Evolutionary conservation across 2,888 invertebrate genomes (phyloP), one percentile per base, ranked within the genome.

Genomic region (Platycnemis pennipes): DNA sequence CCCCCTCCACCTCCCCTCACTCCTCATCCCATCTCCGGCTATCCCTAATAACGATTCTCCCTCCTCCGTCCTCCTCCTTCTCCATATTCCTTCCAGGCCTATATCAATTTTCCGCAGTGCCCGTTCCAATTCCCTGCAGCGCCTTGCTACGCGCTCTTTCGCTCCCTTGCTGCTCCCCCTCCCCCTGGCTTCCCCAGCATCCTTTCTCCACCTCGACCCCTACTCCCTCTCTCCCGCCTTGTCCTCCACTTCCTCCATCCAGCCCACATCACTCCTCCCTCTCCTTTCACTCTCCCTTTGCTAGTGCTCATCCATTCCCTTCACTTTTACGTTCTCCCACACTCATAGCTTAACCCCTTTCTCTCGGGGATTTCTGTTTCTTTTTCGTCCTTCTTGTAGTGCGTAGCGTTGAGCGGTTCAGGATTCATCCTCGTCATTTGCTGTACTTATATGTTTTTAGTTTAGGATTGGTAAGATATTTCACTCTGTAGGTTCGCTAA

Each of bases 61-160:
- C 37, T 2, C 16, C 37, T 7, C 46, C 0, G 5, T 42, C 88
- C 26, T 49, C 31, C 46, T 88, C 5, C 49, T 19, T 37, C 56
- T 42, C 37, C 89, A 31, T 89, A 31, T 56, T 42, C 26, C 89
- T 63, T 63, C 26, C 87, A 87, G n/a, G 44, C 87, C 87, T 87
- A 87, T 87, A 44, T 87, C 87, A 87, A 87, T 87, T 87, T 87
- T 87, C 87, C 87, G 87, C 87, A 87, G 87, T 46, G 87, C 87
- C 87, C 77, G 77, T 77, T 77, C 77, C 87, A 87, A 87, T 87
- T 46, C 87, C 87, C 87, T 44, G 87, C 87, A 87, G 87, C 87
- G 87, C 87, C 45, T 87, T 44, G 42, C 45, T 13, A 26, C 45
- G n/a, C 87, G 42, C 46, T 42, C 46, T 87, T n/a, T 26, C n/a